phyloP scores from a whole-genome alignment of 1,140 invertebrate species.

The Campoletis sonorensis region DNA sequence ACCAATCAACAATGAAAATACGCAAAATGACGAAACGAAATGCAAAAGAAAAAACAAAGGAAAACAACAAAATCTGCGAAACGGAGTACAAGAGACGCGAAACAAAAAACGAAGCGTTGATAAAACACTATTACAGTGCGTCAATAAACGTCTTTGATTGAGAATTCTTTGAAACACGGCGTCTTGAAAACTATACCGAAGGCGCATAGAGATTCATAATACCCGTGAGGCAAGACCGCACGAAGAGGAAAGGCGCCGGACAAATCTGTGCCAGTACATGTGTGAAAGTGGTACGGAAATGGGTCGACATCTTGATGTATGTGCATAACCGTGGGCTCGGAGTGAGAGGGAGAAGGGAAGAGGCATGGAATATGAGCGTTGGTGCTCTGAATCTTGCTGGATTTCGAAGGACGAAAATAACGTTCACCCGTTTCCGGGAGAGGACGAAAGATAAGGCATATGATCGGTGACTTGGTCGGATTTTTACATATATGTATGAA shows the following conservation, averaged over 20 bases:
- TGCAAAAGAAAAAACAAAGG: too few relatives aligned
- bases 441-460: conserved; percentile 31
- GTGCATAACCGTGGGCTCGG: conserved; percentile 22
- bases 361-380: conserved; percentile 31
- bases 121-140: too few relatives aligned
- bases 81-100: too few relatives aligned
- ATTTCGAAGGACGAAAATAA: conserved; percentile 31
- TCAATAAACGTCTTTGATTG: background rate
- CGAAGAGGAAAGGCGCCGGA: conserved; percentile 48
- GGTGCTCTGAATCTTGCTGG: conserved; percentile 37
- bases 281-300: conserved; percentile 67
- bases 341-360: conserved; percentile 1
- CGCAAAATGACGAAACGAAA: too few relatives aligned
- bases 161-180: too few relatives aligned
- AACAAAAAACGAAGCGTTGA: too few relatives aligned
- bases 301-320: conserved; percentile 56
- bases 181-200: background rate
- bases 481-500: background rate
- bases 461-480: conserved; percentile 30
- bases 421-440: conserved; percentile 13
- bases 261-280: conserved; percentile 65
- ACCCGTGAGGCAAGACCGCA: conserved; percentile 27
- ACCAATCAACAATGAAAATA: too few relatives aligned
- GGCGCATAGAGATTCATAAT: conserved; percentile 4
- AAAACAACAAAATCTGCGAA: too few relatives aligned